A percentile compares a stretch with the other conserved stretches of the same genome.
phyloP scores from a whole-genome alignment of 1,140 invertebrate species.

The Rhopalosiphum padi region DNA sequence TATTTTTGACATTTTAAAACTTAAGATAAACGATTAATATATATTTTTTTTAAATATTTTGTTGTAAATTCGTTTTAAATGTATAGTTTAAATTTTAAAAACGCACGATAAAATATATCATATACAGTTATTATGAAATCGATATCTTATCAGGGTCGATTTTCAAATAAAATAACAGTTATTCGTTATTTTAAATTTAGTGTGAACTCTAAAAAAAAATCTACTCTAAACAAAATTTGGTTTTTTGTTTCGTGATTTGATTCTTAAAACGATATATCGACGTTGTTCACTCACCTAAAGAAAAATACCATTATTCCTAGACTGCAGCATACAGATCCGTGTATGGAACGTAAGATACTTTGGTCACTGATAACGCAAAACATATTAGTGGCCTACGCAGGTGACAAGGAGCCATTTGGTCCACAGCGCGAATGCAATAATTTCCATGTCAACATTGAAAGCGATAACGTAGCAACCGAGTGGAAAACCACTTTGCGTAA shows the following conservation, averaged over 20 bases:
- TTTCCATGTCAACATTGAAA: slow-evolving; percentile 15
- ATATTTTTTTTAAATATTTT: too few species aligned
- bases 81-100: too few species aligned
- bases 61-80: too few species aligned
- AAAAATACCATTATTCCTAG: neutral
- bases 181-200: too few species aligned
- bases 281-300: neutral
- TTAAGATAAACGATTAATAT: too few species aligned
- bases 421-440: neutral
- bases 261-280: neutral
- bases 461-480: neutral
- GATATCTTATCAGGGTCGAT: neutral
- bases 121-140: too few species aligned
- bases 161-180: neutral
- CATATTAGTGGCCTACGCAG: neutral
- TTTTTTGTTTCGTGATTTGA: neutral
- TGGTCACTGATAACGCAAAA: neutral
- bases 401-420: slow-evolving; percentile 3
- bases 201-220: too few species aligned
- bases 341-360: neutral
- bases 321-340: neutral
- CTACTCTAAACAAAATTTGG: neutral
- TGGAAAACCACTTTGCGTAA: neutral
- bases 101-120: too few species aligned
- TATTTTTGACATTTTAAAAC: too few species aligned